Conservation (phyloP, 2,797 vertebrate genomes). For the Smutsia temminckii region DNA sequence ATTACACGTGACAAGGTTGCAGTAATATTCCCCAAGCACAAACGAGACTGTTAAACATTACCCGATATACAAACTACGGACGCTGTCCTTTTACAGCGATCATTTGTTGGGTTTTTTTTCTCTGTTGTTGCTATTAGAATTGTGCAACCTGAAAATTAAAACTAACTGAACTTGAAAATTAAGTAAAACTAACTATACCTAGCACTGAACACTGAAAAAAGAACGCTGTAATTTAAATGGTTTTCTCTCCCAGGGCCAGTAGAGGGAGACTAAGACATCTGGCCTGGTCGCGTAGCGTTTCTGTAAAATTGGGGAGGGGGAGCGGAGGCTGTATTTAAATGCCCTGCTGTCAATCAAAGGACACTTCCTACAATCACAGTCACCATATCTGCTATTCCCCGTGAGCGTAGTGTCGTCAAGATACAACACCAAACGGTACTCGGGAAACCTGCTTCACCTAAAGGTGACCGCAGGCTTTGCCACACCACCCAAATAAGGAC, state of each 20-base stretch:
- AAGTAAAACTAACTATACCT: slow-evolving; percentile 45
- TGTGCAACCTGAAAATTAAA: background rate
- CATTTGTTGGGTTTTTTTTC: background rate
- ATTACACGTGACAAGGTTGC: background rate
- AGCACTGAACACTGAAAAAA: background rate
- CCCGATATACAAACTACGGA: background rate
- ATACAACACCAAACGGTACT: slow-evolving; percentile 52
- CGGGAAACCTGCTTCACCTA: slow-evolving; percentile 63
- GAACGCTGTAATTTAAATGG: slow-evolving; percentile 40
- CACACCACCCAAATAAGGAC: slow-evolving; percentile 77
- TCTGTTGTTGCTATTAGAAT: background rate
- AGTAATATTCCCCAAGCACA: background rate
- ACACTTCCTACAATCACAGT: slow-evolving; percentile 86
- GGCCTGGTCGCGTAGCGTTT: slow-evolving; percentile 74
- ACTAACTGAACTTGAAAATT: slow-evolving; percentile 48
- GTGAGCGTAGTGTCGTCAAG: slow-evolving; percentile 59
- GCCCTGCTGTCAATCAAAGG: slow-evolving; percentile 94
- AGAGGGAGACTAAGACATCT: slow-evolving; percentile 80
- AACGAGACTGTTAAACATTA: background rate
- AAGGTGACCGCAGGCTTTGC: slow-evolving; percentile 76
- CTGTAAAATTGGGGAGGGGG: slow-evolving; percentile 81
- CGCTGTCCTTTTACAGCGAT: background rate
- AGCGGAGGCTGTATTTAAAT: slow-evolving; percentile 92
- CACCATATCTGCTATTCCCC: slow-evolving; percentile 68
- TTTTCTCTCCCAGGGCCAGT: slow-evolving; percentile 74